Evolutionary conservation across 2,113 vertebrate species (phyloP).

Genomic region (Columba janthina): DNA sequence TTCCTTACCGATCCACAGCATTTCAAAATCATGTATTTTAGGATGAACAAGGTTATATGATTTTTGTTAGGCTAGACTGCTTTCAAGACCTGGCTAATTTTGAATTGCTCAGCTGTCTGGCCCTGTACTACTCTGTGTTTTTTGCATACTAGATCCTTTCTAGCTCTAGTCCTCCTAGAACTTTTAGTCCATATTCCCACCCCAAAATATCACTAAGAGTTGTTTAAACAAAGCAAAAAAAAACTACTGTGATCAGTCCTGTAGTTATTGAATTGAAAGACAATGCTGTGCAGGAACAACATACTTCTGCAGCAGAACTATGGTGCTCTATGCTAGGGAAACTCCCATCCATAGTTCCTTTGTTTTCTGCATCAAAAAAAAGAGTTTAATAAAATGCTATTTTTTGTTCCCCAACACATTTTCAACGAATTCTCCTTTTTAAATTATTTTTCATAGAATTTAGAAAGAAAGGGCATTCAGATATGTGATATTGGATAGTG

Average conservation of each 20-base stretch:
- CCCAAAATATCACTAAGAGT: background rate
- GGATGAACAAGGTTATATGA: background rate
- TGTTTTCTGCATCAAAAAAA: background rate
- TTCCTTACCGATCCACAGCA: background rate
- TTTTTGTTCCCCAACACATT: background rate
- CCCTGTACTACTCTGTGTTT: background rate
- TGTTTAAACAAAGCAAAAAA: background rate
- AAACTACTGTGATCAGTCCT: background rate
- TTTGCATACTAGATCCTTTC: background rate
- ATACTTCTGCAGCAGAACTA: background rate
- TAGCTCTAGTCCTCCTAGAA: background rate
- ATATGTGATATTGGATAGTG: background rate
- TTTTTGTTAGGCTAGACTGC: background rate
- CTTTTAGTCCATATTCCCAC: background rate
- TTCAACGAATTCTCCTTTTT: background rate
- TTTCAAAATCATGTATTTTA: background rate
- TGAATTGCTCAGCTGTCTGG: background rate
- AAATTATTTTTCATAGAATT: background rate
- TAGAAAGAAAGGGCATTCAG: background rate
- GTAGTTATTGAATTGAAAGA: background rate
- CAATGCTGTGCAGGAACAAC: background rate
- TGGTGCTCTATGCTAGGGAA: background rate
- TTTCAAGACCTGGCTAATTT: background rate
- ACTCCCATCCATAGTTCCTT: background rate
- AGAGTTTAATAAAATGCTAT: background rate